These are phyloP conservation scores for Epizoanthus scotinus DNA, from an alignment of 92 coral and sea anemone species.

Conservation along the genomic window DNA sequence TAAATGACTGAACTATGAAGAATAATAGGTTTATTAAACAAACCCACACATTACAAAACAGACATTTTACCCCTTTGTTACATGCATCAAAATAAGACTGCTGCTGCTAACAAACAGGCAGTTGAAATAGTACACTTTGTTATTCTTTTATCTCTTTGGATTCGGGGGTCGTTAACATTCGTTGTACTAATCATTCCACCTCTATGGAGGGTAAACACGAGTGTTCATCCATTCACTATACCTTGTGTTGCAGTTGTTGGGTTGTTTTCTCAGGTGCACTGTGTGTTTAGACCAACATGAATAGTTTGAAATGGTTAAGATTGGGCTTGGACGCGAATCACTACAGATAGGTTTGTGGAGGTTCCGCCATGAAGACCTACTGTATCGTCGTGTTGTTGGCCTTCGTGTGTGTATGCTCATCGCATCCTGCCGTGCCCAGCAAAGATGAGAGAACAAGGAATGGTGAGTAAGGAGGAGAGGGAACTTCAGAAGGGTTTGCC, in stretches of 20 bases:
- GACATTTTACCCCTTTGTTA: too few relatives aligned
- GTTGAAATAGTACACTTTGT: too few relatives aligned
- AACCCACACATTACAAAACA: too few relatives aligned
- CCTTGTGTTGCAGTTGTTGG: not conserved
- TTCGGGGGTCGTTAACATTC: not conserved
- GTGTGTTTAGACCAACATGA: not conserved
- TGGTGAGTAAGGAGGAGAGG: not conserved
- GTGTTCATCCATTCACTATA: not conserved
- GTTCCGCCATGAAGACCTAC: slow-evolving; percentile 3
- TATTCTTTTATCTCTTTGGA: too few relatives aligned
- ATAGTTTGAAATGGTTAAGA: not conserved
- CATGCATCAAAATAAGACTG: too few relatives aligned
- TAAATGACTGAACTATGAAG: not conserved
- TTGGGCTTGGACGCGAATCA: not conserved
- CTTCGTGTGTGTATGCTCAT: not conserved
- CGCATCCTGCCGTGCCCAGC: not conserved
- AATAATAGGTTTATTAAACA: not conserved
- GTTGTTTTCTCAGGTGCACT: slow-evolving; percentile 15
- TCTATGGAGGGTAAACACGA: not conserved
- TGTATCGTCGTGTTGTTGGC: not conserved
- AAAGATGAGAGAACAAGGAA: not conserved
- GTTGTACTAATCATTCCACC: too few relatives aligned
- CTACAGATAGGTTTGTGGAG: not conserved
- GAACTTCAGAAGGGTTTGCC: not conserved
- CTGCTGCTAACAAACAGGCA: too few relatives aligned